Conservation (phyloP, 2,888 invertebrate species). For the Tetanocera ferruginea region DNA sequence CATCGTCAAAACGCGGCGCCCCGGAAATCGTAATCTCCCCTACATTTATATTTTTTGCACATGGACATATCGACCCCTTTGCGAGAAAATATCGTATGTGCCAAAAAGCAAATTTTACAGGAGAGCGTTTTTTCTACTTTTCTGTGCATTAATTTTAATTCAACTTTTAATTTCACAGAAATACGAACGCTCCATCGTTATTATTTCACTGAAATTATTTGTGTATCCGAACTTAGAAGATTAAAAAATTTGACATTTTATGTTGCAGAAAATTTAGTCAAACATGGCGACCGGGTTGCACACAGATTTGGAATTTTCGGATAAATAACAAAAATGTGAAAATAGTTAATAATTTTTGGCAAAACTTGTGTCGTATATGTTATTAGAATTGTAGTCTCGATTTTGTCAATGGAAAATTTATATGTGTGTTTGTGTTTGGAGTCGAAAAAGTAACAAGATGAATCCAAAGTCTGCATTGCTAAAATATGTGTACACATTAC, state of each 20-base stretch:
- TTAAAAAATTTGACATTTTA: slow-evolving; percentile 9
- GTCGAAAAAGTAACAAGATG: not conserved
- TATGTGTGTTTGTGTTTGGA: not conserved
- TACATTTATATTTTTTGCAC: too few species aligned
- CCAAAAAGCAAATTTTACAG: too few species aligned
- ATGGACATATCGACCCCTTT: too few species aligned
- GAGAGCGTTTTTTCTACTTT: too few species aligned
- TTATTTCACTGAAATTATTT: not conserved
- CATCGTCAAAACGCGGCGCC: too few species aligned
- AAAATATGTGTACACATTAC: slow-evolving; percentile 31
- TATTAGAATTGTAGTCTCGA: not conserved
- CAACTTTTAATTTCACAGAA: too few species aligned
- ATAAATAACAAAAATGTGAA: slow-evolving; percentile 25
- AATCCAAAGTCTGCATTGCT: slow-evolving; percentile 4
- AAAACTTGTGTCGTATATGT: not conserved
- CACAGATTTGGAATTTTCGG: slow-evolving; percentile 4
- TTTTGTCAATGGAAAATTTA: not conserved
- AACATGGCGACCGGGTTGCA: slow-evolving; percentile 53
- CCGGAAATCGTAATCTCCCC: too few species aligned
- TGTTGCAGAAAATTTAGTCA: slow-evolving; percentile 43
- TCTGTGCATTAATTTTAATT: too few species aligned
- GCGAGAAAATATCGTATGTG: too few species aligned
- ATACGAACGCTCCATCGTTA: too few species aligned
- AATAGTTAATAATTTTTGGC: not conserved
- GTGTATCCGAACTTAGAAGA: not conserved